These are phyloP conservation scores for Pygocentrus nattereri DNA, from an alignment of 2,797 vertebrate species.

Conservation along the genomic window DNA sequence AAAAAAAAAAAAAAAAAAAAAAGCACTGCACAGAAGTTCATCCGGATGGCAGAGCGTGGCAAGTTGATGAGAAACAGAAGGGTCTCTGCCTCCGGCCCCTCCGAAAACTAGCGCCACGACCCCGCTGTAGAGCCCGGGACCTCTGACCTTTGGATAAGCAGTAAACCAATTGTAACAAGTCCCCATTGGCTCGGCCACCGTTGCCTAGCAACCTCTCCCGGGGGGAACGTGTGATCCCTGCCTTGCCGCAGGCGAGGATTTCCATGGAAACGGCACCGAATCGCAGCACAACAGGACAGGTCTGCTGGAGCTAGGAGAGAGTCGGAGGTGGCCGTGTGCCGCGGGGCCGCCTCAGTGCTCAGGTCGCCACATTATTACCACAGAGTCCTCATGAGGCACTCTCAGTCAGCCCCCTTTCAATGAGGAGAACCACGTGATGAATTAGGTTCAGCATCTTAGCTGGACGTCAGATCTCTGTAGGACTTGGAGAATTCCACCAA, in stretches of 20 bases:
- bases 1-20: too few relatives aligned
- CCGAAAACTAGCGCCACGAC: slow-evolving; percentile 7
- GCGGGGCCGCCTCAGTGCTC: not conserved
- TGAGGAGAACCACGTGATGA: not conserved
- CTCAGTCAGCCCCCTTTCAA: not conserved
- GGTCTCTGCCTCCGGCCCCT: not conserved
- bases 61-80: not conserved
- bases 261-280: slow-evolving; percentile 70
- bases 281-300: slow-evolving; percentile 42
- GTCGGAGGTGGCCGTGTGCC: not conserved
- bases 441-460: not conserved
- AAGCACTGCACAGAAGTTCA: slow-evolving; percentile 49
- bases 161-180: slow-evolving; percentile 63
- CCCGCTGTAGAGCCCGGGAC: slow-evolving; percentile 51
- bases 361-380: not conserved
- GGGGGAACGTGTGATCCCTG: slow-evolving; percentile 53
- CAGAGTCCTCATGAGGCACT: not conserved
- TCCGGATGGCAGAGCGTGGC: not conserved
- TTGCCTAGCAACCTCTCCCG: slow-evolving; percentile 75
- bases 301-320: not conserved
- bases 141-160: slow-evolving; percentile 69
- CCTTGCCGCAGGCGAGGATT: slow-evolving; percentile 62
- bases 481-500: too few relatives aligned
- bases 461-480: not conserved
- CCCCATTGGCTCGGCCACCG: slow-evolving; percentile 62